Conservation (phyloP, 2,797 vertebrate species). For the Peromyscus melanophrys region DNA sequence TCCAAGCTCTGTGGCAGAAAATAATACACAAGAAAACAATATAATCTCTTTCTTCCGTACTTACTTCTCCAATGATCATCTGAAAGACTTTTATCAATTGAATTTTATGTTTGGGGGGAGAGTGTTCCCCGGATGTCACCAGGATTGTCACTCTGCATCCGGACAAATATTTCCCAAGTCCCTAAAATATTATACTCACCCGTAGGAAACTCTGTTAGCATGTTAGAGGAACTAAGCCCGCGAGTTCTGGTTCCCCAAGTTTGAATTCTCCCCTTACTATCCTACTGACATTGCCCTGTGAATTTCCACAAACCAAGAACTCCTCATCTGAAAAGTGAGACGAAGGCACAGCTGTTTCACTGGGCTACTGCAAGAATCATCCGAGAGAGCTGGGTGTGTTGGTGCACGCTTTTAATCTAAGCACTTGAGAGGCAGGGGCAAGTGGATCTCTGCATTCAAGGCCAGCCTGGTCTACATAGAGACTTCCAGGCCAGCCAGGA, state of each 20-base stretch:
- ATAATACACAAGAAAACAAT: background rate
- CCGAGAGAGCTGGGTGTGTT: background rate
- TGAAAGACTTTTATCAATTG: background rate
- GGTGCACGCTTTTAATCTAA: background rate
- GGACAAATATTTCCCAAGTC: conserved; percentile 5
- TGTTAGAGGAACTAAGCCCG: background rate
- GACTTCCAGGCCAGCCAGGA: background rate
- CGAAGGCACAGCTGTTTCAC: background rate
- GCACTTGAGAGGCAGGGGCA: background rate
- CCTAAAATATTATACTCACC: conserved; percentile 10
- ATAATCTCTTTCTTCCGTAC: background rate
- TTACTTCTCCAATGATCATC: conserved; percentile 12
- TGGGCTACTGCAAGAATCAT: background rate
- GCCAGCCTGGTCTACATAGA: background rate
- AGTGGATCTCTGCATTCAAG: background rate
- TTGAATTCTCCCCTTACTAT: background rate
- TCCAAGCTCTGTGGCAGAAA: conserved; percentile 35
- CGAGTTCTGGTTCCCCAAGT: background rate
- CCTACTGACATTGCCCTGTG: background rate
- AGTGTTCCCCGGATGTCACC: conserved; percentile 15
- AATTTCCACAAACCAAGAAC: background rate
- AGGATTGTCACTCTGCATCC: background rate
- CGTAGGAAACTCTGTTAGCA: conserved; percentile 13
- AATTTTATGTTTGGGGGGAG: background rate
- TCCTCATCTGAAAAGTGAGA: conserved; percentile 42